Percentiles rank a stretch among this genome's conserved stretches.
Conservation (phyloP, 1,140 invertebrate species). For the Goniozus legneri region DNA sequence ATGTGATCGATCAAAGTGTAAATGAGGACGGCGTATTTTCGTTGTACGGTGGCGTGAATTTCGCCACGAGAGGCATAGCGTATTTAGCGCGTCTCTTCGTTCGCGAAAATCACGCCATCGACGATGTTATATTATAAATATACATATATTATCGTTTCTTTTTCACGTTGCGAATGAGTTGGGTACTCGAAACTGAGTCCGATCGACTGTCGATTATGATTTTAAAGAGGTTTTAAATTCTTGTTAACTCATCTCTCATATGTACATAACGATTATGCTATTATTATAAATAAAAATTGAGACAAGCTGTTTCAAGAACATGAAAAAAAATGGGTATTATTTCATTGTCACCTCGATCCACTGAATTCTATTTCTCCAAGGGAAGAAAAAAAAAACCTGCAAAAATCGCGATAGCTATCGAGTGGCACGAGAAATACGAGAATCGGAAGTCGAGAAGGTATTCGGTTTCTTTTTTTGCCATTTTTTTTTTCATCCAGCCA, state of each 20-base stretch:
- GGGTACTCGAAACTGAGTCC: slow-evolving; percentile 18
- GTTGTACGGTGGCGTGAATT: slow-evolving; percentile 14
- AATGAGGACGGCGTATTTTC: slow-evolving; percentile 3
- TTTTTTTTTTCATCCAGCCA: too few species aligned
- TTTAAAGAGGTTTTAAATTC: slow-evolving; percentile 34
- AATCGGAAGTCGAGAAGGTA: slow-evolving; percentile 4
- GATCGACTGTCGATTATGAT: slow-evolving; percentile 4
- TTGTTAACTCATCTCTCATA: slow-evolving; percentile 39
- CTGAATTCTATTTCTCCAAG: too few species aligned
- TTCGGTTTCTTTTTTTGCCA: too few species aligned
- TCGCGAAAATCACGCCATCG: slow-evolving; percentile 16
- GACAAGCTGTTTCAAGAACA: slow-evolving; percentile 37
- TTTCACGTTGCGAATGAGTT: too few species aligned
- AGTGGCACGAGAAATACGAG: neutral
- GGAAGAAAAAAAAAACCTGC: neutral
- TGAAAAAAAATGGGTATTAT: slow-evolving; percentile 4
- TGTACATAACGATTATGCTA: slow-evolving; percentile 50
- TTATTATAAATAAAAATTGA: slow-evolving; percentile 49
- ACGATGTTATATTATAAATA: slow-evolving; percentile 10
- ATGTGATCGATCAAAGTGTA: too few species aligned
- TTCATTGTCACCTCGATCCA: neutral
- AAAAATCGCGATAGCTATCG: slow-evolving; percentile 4
- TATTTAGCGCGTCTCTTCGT: neutral
- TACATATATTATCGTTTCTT: slow-evolving; percentile 32
- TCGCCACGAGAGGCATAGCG: neutral